Conservation (phyloP, 2,113 vertebrate species). For the Plestiodon gilberti region DNA sequence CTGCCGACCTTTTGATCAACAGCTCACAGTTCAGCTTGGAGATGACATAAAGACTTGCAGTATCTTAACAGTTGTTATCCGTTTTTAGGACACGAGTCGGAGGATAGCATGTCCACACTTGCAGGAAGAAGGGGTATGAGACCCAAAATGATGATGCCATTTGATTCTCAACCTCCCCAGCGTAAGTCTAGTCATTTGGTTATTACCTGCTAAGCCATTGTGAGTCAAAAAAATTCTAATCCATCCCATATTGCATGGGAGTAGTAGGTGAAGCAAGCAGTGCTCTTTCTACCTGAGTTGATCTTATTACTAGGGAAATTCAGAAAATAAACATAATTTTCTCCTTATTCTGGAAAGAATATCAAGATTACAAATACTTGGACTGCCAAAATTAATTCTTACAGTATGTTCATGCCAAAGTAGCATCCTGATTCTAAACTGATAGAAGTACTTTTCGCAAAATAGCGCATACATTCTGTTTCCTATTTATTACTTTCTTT, state of each 20-base stretch:
- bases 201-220: not conserved
- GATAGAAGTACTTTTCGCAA: not conserved
- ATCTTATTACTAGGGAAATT: not conserved
- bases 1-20: too few relatives aligned
- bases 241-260: not conserved
- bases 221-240: not conserved
- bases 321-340: not conserved
- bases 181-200: conserved; percentile 84
- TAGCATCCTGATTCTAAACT: rapidly evolving
- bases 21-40: too few relatives aligned
- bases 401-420: not conserved
- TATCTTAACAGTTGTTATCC: conserved; percentile 42
- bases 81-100: conserved; percentile 92
- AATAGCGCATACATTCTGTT: not conserved
- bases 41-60: not conserved
- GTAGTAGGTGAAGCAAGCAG: not conserved
- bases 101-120: conserved; percentile 97
- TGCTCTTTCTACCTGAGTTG: not conserved
- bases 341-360: not conserved
- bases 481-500: not conserved
- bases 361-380: not conserved
- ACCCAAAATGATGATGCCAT: conserved; percentile 99
- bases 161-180: conserved; percentile 97
- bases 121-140: conserved; percentile 95
- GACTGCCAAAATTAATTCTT: not conserved